Conservation (phyloP, 2,888 invertebrate species). For the Gasteruption jaculator region DNA sequence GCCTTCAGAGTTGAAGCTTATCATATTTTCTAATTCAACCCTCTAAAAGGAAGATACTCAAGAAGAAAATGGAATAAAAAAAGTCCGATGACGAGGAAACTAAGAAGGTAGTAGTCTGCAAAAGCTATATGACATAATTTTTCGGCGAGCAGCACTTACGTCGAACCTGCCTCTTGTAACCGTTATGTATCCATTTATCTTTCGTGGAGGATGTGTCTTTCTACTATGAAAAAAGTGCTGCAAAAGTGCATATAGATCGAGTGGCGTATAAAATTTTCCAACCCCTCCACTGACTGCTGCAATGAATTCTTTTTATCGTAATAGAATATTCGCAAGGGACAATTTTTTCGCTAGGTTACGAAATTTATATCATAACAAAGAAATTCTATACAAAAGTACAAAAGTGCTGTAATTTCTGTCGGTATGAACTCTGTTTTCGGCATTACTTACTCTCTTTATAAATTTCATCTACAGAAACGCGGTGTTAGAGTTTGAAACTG, state of each 20-base stretch:
- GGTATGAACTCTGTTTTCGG: no score
- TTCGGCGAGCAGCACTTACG: conserved; percentile 50
- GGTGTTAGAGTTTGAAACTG: no score
- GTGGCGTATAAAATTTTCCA: conserved; percentile 35
- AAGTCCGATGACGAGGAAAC: conserved; percentile 7
- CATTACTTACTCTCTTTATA: no score
- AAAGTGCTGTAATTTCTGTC: no score
- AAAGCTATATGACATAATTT: no score
- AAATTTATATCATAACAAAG: no score
- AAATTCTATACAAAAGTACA: no score
- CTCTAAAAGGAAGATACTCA: conserved; percentile 31
- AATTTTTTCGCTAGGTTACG: no score
- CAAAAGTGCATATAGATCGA: conserved; percentile 45
- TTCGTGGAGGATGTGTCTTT: conserved; percentile 9
- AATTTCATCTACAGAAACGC: no score
- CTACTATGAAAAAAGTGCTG: no score
- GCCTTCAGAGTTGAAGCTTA: conserved; percentile 37
- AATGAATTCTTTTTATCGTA: no score
- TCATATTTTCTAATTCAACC: conserved; percentile 49
- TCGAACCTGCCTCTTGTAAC: conserved; percentile 25
- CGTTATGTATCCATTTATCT: conserved; percentile 21
- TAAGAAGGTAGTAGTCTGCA: conserved; percentile 12
- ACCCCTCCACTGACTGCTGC: conserved; percentile 25
- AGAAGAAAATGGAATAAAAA: conserved; percentile 26
- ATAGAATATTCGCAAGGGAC: no score